These are phyloP conservation scores for Branchipolynoe longqiensis DNA, from an alignment of 2,888 invertebrate genomes.

Conservation along the genomic window DNA sequence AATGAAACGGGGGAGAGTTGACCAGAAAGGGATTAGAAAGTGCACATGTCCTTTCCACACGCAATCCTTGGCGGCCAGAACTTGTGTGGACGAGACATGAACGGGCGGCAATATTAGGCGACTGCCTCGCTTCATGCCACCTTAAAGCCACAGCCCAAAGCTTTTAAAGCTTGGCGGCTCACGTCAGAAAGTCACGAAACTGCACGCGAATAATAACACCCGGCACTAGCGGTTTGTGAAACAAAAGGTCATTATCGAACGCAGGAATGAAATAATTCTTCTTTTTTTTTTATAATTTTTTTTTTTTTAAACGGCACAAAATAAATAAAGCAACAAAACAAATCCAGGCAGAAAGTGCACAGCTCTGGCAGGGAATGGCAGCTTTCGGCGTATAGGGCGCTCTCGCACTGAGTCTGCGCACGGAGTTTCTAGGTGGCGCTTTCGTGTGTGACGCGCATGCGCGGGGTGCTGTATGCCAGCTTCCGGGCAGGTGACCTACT, in stretches of 20 bases:
- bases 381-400: too few species aligned
- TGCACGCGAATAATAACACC: conserved; percentile 23
- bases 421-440: too few species aligned
- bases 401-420: too few species aligned
- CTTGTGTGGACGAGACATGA: conserved; percentile 26
- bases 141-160: neutral
- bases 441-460: too few species aligned
- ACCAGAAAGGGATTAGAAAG: conserved; percentile 29
- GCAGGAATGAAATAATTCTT: too few species aligned
- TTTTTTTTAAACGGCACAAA: too few species aligned
- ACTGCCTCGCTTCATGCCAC: neutral
- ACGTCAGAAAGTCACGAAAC: conserved; percentile 36
- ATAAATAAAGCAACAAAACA: too few species aligned
- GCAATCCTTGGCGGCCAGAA: neutral
- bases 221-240: neutral
- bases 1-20: neutral
- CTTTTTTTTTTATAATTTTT: too few species aligned
- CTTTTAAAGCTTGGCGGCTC: neutral
- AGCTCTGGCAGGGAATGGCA: too few species aligned
- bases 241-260: conserved; percentile 43
- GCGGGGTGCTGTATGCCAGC: too few species aligned
- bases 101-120: neutral
- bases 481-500: too few species aligned
- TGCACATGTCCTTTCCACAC: conserved; percentile 17
- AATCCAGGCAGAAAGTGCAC: too few species aligned